A percentile compares a stretch with the other conserved stretches of the same genome.
Conservation (phyloP, 2,113 vertebrate species). For the Pluvialis apricaria region DNA sequence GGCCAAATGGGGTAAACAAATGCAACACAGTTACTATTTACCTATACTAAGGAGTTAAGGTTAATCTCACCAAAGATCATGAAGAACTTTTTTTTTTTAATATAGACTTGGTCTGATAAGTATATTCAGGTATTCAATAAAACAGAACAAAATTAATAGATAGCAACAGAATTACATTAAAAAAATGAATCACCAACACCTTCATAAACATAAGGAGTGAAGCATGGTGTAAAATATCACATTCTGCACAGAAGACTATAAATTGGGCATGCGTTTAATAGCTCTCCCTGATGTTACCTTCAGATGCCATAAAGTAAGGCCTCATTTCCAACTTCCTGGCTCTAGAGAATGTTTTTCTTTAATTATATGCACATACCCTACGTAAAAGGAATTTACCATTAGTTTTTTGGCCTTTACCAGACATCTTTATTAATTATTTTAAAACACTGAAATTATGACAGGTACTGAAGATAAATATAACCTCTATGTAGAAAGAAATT, state of each 20-base stretch:
- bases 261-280: neutral
- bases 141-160: neutral
- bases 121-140: neutral
- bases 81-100: neutral
- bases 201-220: neutral
- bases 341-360: conserved; percentile 22
- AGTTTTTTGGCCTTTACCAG: neutral
- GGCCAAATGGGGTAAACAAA: neutral
- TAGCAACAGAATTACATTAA: neutral
- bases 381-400: neutral
- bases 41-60: neutral
- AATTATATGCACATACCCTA: neutral
- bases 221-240: neutral
- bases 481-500: neutral
- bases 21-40: neutral
- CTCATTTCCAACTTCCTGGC: neutral
- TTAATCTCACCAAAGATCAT: neutral
- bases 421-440: neutral
- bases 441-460: neutral
- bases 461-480: neutral
- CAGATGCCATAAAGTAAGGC: neutral
- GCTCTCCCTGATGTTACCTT: neutral
- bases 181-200: neutral
- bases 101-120: neutral
- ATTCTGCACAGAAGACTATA: neutral